phyloP scores from a whole-genome alignment of 2,888 invertebrate genomes.

The Dimorphilus gyrociliatus region DNA sequence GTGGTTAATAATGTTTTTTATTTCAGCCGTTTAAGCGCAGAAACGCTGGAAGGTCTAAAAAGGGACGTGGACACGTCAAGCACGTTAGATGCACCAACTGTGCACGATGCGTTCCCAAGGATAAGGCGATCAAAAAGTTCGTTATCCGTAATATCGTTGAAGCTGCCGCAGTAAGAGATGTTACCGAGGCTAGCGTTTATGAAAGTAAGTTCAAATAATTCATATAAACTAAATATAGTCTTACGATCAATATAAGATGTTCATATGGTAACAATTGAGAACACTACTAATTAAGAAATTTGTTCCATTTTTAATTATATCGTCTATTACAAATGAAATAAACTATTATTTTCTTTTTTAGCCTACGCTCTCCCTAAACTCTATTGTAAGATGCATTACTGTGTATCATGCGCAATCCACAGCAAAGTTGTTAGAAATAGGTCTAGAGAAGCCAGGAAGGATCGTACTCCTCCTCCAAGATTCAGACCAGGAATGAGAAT shows the following conservation, averaged over 20 bases:
- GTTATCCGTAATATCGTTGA: slow-evolving; percentile 88
- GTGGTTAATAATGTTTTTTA: no score
- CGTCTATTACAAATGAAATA: no score
- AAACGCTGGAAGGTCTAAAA: slow-evolving; percentile 97
- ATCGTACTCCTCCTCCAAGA: slow-evolving; percentile 80
- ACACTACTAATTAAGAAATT: no score
- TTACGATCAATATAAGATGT: no score
- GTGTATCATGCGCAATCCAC: slow-evolving; percentile 98
- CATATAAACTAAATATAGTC: neutral
- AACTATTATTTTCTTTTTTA: no score
- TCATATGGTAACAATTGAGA: no score
- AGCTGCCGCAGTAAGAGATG: slow-evolving; percentile 94
- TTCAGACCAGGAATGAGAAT: slow-evolving; percentile 38
- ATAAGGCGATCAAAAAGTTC: slow-evolving; percentile 98
- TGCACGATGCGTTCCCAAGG: slow-evolving; percentile 95
- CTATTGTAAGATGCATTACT: slow-evolving; percentile 97
- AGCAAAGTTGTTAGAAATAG: slow-evolving; percentile 97
- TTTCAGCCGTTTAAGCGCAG: slow-evolving; percentile 55
- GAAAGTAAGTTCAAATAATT: slow-evolving; percentile 39
- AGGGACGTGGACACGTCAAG: slow-evolving; percentile 95
- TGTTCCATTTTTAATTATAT: no score
- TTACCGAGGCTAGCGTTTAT: slow-evolving; percentile 92
- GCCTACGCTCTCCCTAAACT: slow-evolving; percentile 91
- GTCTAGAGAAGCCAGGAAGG: slow-evolving; percentile 86
- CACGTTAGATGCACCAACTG: slow-evolving; percentile 98